Evolutionary conservation across 1,140 invertebrate genomes (phyloP).

Genomic region (Chironomus tepperi): DNA sequence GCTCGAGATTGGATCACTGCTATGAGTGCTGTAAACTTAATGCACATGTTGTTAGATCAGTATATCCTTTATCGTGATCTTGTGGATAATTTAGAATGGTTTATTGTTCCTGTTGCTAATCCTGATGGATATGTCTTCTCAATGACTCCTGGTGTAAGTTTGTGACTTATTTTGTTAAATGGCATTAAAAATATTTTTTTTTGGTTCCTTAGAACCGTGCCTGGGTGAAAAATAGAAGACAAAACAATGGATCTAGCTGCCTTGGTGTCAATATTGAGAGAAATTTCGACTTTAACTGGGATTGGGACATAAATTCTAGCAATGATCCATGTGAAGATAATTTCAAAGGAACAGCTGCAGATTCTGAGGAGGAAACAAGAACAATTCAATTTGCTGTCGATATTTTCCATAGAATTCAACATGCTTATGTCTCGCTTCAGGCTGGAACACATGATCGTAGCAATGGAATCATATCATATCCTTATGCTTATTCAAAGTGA

Average conservation of each 20-base stretch:
- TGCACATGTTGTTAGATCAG: not conserved
- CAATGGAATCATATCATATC: not conserved
- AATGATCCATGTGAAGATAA: not conserved
- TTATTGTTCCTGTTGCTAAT: conserved; percentile 58
- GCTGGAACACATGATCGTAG: not conserved
- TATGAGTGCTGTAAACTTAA: not conserved
- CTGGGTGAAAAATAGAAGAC: not conserved
- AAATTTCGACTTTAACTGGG: not conserved
- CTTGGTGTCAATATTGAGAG: not conserved
- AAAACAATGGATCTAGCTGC: not conserved
- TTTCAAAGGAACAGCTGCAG: not conserved
- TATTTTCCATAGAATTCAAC: not conserved
- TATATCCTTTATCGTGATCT: not conserved
- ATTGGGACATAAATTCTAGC: not conserved
- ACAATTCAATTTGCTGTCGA: conserved; percentile 1
- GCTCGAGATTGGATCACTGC: conserved; percentile 3
- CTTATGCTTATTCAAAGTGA: not conserved
- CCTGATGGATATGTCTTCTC: conserved; percentile 74
- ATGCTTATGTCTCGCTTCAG: not conserved
- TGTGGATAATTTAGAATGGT: conserved; percentile 55
- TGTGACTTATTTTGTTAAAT: not conserved
- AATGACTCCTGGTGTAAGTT: conserved; percentile 41
- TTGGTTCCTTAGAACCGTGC: not conserved
- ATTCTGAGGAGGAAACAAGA: conserved; percentile 15
- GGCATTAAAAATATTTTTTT: not conserved